Evolutionary conservation across 2,888 invertebrate species (phyloP).

Genomic region (Eupithecia subfuscata): DNA sequence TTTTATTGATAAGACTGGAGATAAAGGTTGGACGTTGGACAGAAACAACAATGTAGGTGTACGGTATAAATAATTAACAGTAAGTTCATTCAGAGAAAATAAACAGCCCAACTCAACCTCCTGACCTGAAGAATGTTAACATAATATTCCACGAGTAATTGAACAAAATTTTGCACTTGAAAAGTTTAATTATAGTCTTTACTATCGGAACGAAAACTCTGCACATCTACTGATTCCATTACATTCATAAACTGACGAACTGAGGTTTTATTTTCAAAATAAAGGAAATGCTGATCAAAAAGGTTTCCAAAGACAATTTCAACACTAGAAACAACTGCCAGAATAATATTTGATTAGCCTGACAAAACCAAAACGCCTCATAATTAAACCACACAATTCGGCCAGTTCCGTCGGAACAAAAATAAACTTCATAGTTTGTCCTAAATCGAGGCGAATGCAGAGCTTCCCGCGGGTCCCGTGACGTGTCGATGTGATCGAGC

Average conservation of each 20-base stretch:
- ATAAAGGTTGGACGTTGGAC: not conserved
- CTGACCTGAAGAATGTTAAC: not conserved
- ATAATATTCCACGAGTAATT: not conserved
- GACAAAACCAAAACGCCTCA: constrained; percentile 19
- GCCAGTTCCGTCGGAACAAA: constrained; percentile 25
- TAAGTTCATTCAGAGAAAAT: not conserved
- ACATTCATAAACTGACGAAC: too few relatives aligned
- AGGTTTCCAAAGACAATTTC: too few relatives aligned
- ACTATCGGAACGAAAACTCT: not conserved
- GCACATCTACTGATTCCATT: not conserved
- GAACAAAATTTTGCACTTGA: not conserved
- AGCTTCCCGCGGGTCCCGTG: constrained; percentile 47
- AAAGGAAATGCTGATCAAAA: too few relatives aligned
- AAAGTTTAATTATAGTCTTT: not conserved
- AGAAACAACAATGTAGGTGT: not conserved
- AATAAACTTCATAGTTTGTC: constrained; percentile 37
- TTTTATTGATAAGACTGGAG: not conserved
- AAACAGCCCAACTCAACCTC: not conserved
- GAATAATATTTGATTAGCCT: not conserved
- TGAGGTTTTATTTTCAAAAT: too few relatives aligned
- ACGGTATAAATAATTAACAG: not conserved
- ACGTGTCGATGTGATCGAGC: constrained; percentile 55
- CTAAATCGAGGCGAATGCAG: constrained; percentile 49
- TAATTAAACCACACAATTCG: constrained; percentile 15
- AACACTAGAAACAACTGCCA: not conserved